Base-by-base conservation (phyloP, 2,797 vertebrate genomes). In the Scleropages formosus region DNA sequence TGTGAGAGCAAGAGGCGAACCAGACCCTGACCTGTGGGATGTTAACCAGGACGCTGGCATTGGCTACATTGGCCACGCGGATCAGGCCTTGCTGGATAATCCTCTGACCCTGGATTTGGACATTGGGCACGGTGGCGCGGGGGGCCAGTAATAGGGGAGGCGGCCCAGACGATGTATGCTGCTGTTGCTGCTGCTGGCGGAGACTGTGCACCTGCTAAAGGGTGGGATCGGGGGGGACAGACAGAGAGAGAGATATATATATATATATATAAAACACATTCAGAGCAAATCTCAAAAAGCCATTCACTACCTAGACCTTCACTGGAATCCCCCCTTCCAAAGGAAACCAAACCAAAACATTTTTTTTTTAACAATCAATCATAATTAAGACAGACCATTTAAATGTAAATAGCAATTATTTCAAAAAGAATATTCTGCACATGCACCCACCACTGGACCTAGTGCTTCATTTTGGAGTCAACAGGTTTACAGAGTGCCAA, bases 151-250 rank as follows among this genome's bases (percentile, higher is more conserved):
- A 91, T 82, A 98, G 91, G 0, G 93, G 93, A 0, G 96, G 96
- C 0, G 97, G 96, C 8, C 92, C 94, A 0, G 96, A 94, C 73
- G 94, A 92, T n/a, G 95, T 95, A 86, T 96, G 95, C 86, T 96
- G 94, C 78, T 93, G 91, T 87, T 98, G 90, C 66, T 93, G 96
- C 79, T 96, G 95, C 88, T 96, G 95, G 75, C 94, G 92, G 80
- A 96, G 93, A 78, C 89, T 93, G 87, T 96, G 96, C 85, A 98
- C 96, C 92, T 98, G 96, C 93, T 96, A 93, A 77, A 88, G 87
- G 87, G 92, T 86, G 88, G 92, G 91, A 89, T 94, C 73, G 80
- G 8, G 8, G 22, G n/a, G 18, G 16, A 24, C 47, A 27, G 20
- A 16, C 1, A 13, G 9, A 11, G 20, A 12, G 18, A 49, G 18